Base-by-base conservation (phyloP, 2,888 invertebrate genomes). In the Hyalella azteca region DNA sequence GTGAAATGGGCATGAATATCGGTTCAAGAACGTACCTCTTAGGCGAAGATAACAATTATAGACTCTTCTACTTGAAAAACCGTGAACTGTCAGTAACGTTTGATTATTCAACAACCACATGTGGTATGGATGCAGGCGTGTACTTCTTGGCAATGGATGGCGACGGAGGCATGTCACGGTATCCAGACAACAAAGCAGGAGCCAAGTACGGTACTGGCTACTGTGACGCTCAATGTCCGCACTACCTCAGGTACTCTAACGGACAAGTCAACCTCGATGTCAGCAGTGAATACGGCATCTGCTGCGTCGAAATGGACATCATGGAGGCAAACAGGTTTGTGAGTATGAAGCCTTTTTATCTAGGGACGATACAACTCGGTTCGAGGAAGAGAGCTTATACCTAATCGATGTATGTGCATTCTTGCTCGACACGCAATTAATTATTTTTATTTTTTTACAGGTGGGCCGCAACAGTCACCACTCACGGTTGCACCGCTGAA, bases 201-300 rank as follows among this genome's bases (percentile, higher is more conserved):
- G 84, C 84, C 40, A 78, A 80, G 54, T 84, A 80, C 76, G 84
- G 84, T 49, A 83, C 81, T 40, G 84, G 84, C 19, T 84, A 84
- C 66, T 84, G 84, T 50, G 84, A 84, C 60, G 84, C 81, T 19
- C 84, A 84, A 45, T 84, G 84, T 50, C 84, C 84, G 26, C 84
- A 84, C 78, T 83, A 84, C 77, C 41, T 84, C 54, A 84, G 82
- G 80, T 84, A 78, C 60, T 79, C 81, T 59, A 79, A 81, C 73
- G 84, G 84, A 15, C 73, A 80, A 49, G 79, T 83, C 60, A 84
- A 84, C 81, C 22, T 49, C 50, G 78, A 54, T 39, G 66, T 19
- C 36, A 1, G 36, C 36, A 66, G 66, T 19, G 66, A 66, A 5
- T 84, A 77, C 49, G 84, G 84, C n/a, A 73, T 81, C 73, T 84